Evolutionary conservation across 2,113 vertebrate genomes (phyloP).

Genomic region (Phylloscopus trochilus): DNA sequence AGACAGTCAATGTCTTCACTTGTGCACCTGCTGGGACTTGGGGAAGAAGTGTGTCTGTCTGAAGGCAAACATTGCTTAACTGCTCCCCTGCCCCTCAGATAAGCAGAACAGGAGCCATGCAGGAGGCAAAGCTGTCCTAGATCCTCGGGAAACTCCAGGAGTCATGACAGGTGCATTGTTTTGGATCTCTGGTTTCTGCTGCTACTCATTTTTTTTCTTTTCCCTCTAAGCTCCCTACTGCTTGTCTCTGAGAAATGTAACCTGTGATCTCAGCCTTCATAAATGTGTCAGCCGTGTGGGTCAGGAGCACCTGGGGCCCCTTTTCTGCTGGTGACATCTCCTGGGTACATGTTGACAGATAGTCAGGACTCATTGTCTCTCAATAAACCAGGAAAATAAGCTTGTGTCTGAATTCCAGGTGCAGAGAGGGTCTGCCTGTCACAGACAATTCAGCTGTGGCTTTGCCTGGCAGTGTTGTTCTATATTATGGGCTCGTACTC

Average conservation of each 20-base stretch:
- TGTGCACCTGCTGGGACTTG: background rate
- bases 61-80: background rate
- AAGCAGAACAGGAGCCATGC: background rate
- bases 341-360: conserved; percentile 2
- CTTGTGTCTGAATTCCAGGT: conserved; percentile 47
- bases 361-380: conserved; percentile 56
- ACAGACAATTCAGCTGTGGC: conserved; percentile 9
- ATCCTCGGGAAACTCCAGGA: background rate
- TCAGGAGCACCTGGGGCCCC: conserved; percentile 29
- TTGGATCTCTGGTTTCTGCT: background rate
- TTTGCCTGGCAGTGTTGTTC: background rate
- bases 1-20: background rate
- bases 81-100: background rate
- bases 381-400: conserved; percentile 24
- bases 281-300: background rate
- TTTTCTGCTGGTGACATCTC: conserved; percentile 11
- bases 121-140: background rate
- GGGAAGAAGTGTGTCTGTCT: background rate
- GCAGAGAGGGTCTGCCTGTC: conserved; percentile 41
- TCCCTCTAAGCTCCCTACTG: background rate
- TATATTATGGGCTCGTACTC: background rate
- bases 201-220: background rate
- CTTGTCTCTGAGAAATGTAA: background rate
- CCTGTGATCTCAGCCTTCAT: conserved; percentile 35
- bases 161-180: background rate